phyloP scores from a whole-genome alignment of 2,113 vertebrate species.

The Zosterops lateralis region DNA sequence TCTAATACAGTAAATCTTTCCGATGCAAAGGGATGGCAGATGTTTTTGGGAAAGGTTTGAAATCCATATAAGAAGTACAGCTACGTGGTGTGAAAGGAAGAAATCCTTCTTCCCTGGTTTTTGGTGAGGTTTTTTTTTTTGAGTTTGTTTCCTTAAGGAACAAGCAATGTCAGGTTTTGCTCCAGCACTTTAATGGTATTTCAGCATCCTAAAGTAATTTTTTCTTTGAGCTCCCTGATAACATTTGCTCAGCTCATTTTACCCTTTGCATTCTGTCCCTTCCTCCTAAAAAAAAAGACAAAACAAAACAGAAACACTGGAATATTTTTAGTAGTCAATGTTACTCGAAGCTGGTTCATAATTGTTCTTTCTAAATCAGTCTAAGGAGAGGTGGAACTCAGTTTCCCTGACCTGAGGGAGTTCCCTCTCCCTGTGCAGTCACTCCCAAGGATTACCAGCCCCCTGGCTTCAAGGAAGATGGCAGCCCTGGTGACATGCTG shows the following conservation, averaged over 20 bases:
- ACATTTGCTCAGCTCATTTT: background rate
- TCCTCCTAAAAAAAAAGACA: background rate
- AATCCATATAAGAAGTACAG: background rate
- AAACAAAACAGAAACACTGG: background rate
- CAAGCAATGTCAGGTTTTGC: background rate
- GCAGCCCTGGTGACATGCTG: conserved; percentile 32
- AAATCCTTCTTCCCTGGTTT: background rate
- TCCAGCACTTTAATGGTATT: background rate
- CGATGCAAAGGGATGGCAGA: background rate
- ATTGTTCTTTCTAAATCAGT: background rate
- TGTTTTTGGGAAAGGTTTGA: background rate
- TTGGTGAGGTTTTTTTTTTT: too few species aligned
- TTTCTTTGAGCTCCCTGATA: background rate
- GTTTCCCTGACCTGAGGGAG: background rate
- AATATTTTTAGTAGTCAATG: background rate
- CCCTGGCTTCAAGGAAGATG: conserved; percentile 74
- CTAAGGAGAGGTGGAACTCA: background rate
- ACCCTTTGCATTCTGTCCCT: background rate
- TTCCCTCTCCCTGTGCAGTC: conserved; percentile 60
- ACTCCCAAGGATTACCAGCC: conserved; percentile 79
- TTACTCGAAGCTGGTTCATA: background rate
- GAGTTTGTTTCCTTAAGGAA: background rate
- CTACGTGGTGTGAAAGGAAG: background rate
- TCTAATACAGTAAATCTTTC: background rate
- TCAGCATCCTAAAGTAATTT: background rate